Evolutionary conservation across 2,888 invertebrate species (phyloP), one percentile per base, ranked within the genome.

Genomic region (Parascotia fuliginaria): DNA sequence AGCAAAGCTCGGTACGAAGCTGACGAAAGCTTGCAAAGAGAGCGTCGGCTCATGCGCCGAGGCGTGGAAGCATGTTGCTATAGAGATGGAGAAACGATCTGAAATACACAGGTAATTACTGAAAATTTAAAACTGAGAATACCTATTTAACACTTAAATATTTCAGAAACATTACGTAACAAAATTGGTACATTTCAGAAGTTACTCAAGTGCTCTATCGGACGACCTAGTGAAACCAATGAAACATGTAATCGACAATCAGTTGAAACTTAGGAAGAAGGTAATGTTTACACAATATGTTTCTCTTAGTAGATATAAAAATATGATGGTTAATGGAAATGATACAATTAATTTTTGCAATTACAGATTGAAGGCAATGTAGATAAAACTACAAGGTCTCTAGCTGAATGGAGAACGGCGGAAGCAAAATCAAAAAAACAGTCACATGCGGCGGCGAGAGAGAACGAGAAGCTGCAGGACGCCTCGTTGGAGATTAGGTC

Each of bases 191-290:
- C 61, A 54, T 88, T 91, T 40, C 91, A 95, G 97, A 79, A 95
- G 95, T 79, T 94, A 97, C 86, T 96, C 96, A 48, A 94, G 93
- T 63, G 95, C 96, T 29, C 89, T 98, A 32, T 91, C 95, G 52
- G 98, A 98, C 66, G 98, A 98, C 81, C 94, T 98, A 55, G 97
- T 97, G 16, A 97, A 97, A 87, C 98, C 98, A 42, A 93, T 98
- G 76, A 96, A 95, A 81, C 87, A 92, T 57, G 93, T 96, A 40
- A 94, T 95, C 31, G 96, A 96, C 58, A 94, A 93, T 70, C 95
- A 96, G 75, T 94, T 95, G 73, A 94, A 95, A 79, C 92, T 95
- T 42, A 87, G 96, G 67, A 96, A 96, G 85, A 92, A 94, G 87
- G 95, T 95, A 77, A 86, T 46, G 9, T 33, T 66, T 62, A 32